phyloP scores from a whole-genome alignment of 2,797 vertebrate species.

The Leptatherina wallacei region DNA sequence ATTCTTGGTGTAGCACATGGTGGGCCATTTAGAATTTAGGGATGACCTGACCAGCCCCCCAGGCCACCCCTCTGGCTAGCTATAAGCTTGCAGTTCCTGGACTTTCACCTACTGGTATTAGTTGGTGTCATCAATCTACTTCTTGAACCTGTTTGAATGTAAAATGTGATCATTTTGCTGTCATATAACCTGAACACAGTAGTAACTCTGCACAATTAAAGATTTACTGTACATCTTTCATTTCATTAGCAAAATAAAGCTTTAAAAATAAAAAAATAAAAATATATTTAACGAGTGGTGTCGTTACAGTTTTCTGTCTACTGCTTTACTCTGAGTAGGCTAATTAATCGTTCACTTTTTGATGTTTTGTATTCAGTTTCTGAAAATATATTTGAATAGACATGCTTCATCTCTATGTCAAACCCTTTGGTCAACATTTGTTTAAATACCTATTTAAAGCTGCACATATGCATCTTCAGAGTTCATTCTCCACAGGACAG shows the following conservation, averaged over 20 bases:
- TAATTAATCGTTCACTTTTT: neutral
- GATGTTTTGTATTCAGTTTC: neutral
- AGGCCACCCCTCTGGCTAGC: neutral
- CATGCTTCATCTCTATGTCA: neutral
- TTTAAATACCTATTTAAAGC: neutral
- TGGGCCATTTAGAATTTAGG: no score
- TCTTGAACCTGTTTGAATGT: conserved; percentile 14
- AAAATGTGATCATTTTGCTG: conserved; percentile 25
- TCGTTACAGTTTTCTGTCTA: no score
- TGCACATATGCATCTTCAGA: neutral
- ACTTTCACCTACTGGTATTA: conserved; percentile 27
- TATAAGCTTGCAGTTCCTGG: conserved; percentile 11
- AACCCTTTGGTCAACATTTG: neutral
- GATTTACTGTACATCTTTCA: no score
- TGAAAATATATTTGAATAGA: neutral
- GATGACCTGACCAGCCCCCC: no score
- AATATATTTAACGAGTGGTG: no score
- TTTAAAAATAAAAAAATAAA: no score
- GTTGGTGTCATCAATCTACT: conserved; percentile 16
- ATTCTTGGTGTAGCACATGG: no score
- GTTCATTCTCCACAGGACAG: neutral
- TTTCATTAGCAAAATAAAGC: no score
- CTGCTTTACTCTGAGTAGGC: no score
- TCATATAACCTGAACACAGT: conserved; percentile 40
- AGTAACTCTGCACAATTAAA: neutral